Conservation (phyloP, 2,888 invertebrate genomes). For the Clitarchus hookeri region DNA sequence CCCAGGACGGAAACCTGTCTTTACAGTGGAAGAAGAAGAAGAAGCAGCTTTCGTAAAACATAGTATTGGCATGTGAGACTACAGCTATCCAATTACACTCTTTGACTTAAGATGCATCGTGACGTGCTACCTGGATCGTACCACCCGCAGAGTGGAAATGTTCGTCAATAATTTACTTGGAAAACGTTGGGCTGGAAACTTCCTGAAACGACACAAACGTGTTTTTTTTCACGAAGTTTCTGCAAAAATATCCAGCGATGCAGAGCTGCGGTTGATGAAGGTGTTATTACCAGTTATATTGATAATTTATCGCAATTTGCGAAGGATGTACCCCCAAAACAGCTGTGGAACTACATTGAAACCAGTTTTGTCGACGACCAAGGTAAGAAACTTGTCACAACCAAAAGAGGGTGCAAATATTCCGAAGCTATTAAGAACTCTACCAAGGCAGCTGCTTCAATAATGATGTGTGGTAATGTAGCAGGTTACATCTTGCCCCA, state of each 20-base stretch:
- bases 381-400: too few relatives aligned
- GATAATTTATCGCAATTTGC: background rate
- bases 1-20: background rate
- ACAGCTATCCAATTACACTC: background rate
- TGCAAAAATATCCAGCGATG: too few relatives aligned
- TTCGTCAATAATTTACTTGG: background rate
- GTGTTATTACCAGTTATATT: background rate
- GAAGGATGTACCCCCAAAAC: background rate
- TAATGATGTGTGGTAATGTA: slow-evolving; percentile 9
- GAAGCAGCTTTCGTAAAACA: background rate
- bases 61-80: background rate
- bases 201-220: background rate
- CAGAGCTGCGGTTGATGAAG: background rate
- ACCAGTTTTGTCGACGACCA: too few relatives aligned
- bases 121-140: background rate
- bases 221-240: too few relatives aligned
- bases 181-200: background rate
- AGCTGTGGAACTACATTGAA: too few relatives aligned
- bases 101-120: slow-evolving; percentile 5
- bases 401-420: too few relatives aligned
- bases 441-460: too few relatives aligned
- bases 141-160: background rate
- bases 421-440: too few relatives aligned
- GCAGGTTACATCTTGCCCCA: background rate
- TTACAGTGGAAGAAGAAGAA: background rate